Conservation (phyloP, 2,797 vertebrate genomes). For the Gymnopithys bicolor region DNA sequence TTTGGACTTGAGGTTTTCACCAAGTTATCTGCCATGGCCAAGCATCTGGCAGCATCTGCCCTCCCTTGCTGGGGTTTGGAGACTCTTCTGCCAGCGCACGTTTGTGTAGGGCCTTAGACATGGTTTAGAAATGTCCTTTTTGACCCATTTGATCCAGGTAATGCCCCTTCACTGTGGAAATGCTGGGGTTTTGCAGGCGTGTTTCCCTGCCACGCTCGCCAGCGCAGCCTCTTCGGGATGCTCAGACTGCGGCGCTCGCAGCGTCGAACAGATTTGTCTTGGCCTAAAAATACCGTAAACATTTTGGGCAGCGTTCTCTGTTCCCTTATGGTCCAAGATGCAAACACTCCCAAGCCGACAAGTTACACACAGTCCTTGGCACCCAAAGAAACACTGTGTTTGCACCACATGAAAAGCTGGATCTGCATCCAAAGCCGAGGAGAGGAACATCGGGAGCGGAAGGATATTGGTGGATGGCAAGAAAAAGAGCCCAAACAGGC, state of each 20-base stretch:
- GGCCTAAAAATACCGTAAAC: conserved; percentile 57
- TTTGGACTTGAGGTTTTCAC: background rate
- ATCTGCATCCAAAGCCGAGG: background rate
- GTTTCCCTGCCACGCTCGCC: background rate
- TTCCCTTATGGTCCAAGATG: conserved; percentile 56
- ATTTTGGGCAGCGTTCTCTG: conserved; percentile 38
- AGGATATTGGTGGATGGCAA: background rate
- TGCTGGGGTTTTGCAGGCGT: fast-evolving
- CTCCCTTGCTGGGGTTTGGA: background rate
- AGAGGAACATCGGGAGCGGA: conserved; percentile 19
- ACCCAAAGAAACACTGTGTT: conserved; percentile 24
- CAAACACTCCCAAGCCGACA: conserved; percentile 47
- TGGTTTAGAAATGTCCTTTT: background rate
- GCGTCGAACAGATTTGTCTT: conserved; percentile 11
- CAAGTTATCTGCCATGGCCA: fast-evolving
- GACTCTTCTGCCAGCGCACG: fast-evolving
- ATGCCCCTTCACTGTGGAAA: fast-evolving
- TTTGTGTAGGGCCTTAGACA: background rate
- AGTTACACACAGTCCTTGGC: conserved; percentile 57
- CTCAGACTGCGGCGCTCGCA: background rate
- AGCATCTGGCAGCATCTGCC: background rate
- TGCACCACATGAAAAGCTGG: conserved; percentile 55
- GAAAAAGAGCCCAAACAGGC: background rate
- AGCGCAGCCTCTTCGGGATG: background rate
- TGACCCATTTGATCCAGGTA: background rate